These are phyloP conservation scores for Lanius ludovicianus DNA, from an alignment of 2,113 vertebrate species.

Conservation along the genomic window DNA sequence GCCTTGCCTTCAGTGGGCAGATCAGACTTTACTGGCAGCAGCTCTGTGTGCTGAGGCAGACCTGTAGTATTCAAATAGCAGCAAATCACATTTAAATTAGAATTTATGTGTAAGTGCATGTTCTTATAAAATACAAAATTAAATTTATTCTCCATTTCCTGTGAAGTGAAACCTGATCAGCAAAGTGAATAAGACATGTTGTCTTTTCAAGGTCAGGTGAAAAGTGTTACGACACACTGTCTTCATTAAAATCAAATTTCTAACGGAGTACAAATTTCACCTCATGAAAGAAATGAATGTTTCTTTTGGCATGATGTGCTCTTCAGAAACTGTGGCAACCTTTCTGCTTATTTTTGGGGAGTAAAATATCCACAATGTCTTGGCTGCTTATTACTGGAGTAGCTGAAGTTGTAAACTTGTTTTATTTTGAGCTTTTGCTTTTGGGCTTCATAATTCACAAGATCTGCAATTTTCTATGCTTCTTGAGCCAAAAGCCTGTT, in stretches of 20 bases:
- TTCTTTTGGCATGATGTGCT: neutral
- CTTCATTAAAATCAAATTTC: neutral
- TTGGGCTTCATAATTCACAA: neutral
- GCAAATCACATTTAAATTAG: constrained; percentile 17
- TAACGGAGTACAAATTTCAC: neutral
- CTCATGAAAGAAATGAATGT: neutral
- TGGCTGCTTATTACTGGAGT: neutral
- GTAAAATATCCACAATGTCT: neutral
- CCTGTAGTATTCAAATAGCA: neutral
- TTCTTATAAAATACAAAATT: neutral
- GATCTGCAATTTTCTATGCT: neutral
- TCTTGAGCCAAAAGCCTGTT: neutral
- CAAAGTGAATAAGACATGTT: neutral
- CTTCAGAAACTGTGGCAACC: neutral
- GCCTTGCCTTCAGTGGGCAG: neutral
- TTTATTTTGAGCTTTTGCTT: constrained; percentile 8
- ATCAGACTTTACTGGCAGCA: neutral
- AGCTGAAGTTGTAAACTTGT: neutral
- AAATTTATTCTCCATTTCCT: constrained; percentile 4
- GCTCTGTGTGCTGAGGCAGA: neutral
- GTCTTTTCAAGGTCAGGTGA: neutral
- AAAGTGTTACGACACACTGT: neutral
- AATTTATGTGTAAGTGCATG: neutral
- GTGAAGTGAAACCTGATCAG: neutral
- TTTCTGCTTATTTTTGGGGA: neutral